phyloP scores from a whole-genome alignment of 2,113 vertebrate species.

The Bujurquina vittata region DNA sequence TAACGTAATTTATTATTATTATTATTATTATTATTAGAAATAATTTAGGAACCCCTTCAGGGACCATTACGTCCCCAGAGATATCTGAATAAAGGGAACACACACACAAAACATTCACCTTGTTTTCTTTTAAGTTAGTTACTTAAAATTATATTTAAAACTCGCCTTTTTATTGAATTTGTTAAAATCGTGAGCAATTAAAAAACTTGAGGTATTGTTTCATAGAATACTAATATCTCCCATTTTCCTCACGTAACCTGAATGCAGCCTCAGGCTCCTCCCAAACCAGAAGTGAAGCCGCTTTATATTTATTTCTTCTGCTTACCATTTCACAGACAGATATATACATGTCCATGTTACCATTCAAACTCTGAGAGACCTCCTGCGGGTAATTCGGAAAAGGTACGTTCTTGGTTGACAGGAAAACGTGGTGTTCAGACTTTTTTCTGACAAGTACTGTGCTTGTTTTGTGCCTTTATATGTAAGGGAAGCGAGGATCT shows the following conservation, averaged over 20 bases:
- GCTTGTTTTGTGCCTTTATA: neutral
- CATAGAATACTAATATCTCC: neutral
- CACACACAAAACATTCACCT: neutral
- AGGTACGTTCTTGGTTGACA: neutral
- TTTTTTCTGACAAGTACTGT: neutral
- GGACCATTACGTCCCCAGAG: neutral
- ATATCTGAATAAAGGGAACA: neutral
- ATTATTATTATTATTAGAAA: too few relatives aligned
- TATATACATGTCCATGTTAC: too few relatives aligned
- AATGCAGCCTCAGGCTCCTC: conserved; percentile 45
- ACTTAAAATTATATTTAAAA: too few relatives aligned
- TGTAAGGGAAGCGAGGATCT: neutral
- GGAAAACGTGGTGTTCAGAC: neutral
- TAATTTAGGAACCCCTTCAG: neutral
- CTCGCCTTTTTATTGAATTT: neutral
- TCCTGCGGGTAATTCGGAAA: neutral
- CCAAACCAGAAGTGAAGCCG: conserved; percentile 23
- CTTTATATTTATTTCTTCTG: fast-evolving
- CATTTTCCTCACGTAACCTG: fast-evolving
- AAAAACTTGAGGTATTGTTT: neutral
- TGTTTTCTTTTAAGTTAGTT: neutral
- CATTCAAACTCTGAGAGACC: fast-evolving
- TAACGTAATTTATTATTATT: too few relatives aligned
- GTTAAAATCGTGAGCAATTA: neutral
- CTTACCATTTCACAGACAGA: neutral